phyloP scores from a whole-genome alignment of 1,140 invertebrate genomes.

The Drosophila tropicalis region DNA sequence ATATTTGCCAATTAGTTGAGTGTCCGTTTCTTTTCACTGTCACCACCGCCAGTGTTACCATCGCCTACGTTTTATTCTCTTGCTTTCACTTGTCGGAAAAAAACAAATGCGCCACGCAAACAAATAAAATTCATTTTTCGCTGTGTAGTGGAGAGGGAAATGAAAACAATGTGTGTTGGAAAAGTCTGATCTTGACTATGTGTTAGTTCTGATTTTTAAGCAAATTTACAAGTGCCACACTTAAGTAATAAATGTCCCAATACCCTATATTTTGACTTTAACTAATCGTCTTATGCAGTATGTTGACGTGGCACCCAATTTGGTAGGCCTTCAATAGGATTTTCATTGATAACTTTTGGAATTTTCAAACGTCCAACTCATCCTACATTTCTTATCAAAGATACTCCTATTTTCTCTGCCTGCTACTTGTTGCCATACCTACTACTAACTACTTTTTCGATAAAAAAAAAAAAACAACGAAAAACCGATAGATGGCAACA shows the following conservation, averaged over 20 bases:
- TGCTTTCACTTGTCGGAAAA: conserved; percentile 65
- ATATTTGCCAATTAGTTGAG: neutral
- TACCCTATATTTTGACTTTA: neutral
- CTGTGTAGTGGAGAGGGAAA: conserved; percentile 21
- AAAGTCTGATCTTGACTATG: no score
- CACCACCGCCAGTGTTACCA: conserved; percentile 49
- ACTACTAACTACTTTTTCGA: conserved; percentile 40
- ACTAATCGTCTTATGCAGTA: neutral
- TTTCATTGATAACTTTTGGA: conserved; percentile 57
- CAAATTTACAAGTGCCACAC: neutral
- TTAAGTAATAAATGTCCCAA: neutral
- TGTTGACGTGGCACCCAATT: neutral
- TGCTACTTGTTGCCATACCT: conserved; percentile 72
- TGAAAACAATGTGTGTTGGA: neutral
- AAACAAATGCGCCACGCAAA: conserved; percentile 66
- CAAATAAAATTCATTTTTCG: conserved; percentile 40
- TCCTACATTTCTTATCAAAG: conserved; percentile 67
- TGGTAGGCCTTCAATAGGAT: neutral
- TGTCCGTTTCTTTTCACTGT: conserved; percentile 7
- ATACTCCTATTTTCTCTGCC: conserved; percentile 15
- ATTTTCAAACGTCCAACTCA: conserved; percentile 4
- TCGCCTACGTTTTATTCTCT: conserved; percentile 33
- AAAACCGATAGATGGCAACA: neutral
- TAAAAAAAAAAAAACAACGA: neutral
- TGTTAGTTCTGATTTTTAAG: neutral